Percentiles rank a stretch among this genome's conserved stretches.
phyloP scores from a whole-genome alignment of 2,888 invertebrate genomes.

The Hypomecis atomaria region DNA sequence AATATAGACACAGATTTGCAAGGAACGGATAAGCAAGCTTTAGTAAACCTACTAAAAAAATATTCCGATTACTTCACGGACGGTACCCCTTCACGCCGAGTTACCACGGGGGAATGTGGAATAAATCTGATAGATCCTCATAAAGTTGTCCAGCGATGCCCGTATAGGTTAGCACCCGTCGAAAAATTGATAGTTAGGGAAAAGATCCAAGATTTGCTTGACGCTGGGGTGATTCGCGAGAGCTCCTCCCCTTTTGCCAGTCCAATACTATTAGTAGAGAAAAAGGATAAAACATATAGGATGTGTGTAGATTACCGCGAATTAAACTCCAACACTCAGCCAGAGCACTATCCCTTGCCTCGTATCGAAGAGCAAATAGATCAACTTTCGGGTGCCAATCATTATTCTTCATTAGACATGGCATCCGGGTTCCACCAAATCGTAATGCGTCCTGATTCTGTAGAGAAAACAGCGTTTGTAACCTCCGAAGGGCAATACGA shows the following conservation, averaged over 20 bases:
- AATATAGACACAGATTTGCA: not conserved
- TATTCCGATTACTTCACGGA: not conserved
- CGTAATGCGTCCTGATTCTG: conserved; percentile 24
- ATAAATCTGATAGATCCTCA: not conserved
- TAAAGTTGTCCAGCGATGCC: not conserved
- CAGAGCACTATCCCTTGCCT: conserved; percentile 17
- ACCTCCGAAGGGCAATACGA: conserved; percentile 28
- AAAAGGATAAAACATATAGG: conserved; percentile 6
- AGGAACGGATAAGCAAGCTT: not conserved
- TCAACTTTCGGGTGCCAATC: conserved; percentile 27
- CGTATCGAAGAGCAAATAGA: conserved; percentile 17
- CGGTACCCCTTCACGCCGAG: not conserved
- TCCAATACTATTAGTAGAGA: conserved; percentile 10
- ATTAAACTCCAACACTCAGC: conserved; percentile 7
- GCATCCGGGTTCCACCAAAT: conserved; percentile 48
- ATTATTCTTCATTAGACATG: conserved; percentile 45
- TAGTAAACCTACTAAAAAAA: no score
- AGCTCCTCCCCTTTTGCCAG: conserved; percentile 13
- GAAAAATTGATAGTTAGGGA: conserved; percentile 8
- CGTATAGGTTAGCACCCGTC: not conserved
- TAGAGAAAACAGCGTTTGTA: conserved; percentile 37
- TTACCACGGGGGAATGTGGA: not conserved
- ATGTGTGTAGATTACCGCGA: conserved; percentile 16
- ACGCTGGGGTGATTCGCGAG: conserved; percentile 7
- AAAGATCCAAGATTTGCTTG: not conserved